Conservation (phyloP, 2,797 vertebrate genomes). For the Acrossocheilus fasciatus region DNA sequence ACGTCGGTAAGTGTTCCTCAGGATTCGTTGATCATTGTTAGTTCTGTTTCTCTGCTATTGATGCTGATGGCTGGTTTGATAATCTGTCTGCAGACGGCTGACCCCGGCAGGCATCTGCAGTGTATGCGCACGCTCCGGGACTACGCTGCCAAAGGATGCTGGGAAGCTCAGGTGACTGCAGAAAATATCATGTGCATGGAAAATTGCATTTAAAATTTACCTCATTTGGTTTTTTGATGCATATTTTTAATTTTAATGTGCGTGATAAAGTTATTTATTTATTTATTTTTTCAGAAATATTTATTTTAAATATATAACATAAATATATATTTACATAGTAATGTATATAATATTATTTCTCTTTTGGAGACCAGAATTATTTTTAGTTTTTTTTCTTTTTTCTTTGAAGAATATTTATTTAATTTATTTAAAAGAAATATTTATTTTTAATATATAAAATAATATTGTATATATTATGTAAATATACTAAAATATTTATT, state of each 20-base stretch:
- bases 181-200: neutral
- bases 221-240: no score
- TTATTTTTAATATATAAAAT: no score
- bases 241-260: neutral
- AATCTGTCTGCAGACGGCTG: constrained; percentile 79
- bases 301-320: no score
- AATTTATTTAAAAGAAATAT: no score
- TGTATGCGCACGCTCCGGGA: constrained; percentile 92
- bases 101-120: constrained; percentile 94
- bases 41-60: neutral
- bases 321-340: no score
- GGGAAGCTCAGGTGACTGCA: constrained; percentile 92
- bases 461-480: neutral
- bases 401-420: no score
- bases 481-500: neutral
- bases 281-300: no score
- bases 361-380: no score
- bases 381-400: no score
- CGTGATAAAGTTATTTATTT: neutral
- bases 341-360: no score
- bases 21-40: neutral
- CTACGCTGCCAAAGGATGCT: constrained; percentile 93
- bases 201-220: neutral
- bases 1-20: constrained; percentile 82
- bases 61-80: neutral